These are phyloP conservation scores for Gila robusta DNA, from an alignment of 2,797 vertebrate genomes.

Conservation along the genomic window DNA sequence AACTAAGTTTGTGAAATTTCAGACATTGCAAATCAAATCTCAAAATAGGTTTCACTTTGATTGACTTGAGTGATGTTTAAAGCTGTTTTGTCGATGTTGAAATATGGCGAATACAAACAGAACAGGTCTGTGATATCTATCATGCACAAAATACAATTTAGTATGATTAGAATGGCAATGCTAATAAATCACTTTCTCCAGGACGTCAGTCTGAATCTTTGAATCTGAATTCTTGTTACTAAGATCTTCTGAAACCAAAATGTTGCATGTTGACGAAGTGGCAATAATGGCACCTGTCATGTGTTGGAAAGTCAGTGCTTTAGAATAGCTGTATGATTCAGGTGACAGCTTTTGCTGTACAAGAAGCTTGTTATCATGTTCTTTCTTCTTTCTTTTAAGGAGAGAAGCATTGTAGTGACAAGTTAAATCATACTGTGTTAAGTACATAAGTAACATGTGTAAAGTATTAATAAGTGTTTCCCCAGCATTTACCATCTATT, in stretches of 20 bases:
- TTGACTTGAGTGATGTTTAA: constrained; percentile 18
- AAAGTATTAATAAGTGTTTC: not conserved
- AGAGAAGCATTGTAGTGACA: not conserved
- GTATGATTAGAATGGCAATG: not conserved
- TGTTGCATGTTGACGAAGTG: constrained; percentile 14
- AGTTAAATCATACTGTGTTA: not conserved
- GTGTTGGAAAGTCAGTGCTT: not conserved
- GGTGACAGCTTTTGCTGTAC: not conserved
- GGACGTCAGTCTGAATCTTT: not conserved
- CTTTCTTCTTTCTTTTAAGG: not conserved
- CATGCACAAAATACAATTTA: not conserved
- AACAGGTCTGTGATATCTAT: not conserved
- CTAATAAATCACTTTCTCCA: not conserved
- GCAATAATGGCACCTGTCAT: constrained; percentile 9
- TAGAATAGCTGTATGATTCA: not conserved
- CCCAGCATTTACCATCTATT: not conserved
- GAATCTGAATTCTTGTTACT: not conserved
- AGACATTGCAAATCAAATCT: constrained; percentile 31
- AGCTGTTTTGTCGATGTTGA: constrained; percentile 15
- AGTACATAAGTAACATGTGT: not conserved
- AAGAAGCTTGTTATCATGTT: not conserved
- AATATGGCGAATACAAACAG: not conserved
- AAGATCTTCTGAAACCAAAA: not conserved
- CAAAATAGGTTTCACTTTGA: constrained; percentile 9
- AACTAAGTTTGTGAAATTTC: constrained; percentile 23